Evolutionary conservation across 2,797 vertebrate genomes (phyloP), one percentile per base, ranked within the genome.

Genomic region (Sebastes itinus): DNA sequence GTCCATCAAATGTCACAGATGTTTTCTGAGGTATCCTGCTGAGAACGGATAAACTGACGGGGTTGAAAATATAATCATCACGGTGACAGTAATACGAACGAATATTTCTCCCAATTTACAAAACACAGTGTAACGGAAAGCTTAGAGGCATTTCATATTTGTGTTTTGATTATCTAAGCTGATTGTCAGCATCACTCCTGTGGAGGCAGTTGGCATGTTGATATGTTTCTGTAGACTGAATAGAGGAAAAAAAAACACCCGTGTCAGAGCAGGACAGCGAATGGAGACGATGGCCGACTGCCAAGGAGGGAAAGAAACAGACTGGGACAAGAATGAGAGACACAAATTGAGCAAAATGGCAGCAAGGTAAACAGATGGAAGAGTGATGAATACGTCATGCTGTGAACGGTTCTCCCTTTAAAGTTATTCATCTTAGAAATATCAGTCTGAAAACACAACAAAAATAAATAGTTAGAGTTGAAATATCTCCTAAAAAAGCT

Each of bases 291-390:
- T 66, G 81, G 78, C 78, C 64, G n/a, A 72, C 76, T 75, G 90
- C 90, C 88, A 87, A 32, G 1, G 4, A 67, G 67, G 0, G 66
- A 78, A 63, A 38, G 52, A 60, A 66, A 66, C 55, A 70, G 68
- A 85, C 80, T 33, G 83, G 62, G 35, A 63, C 42, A 72, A 77
- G 46, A 80, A 46, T 22, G 49, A 46, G 59, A 64, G 61, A 69
- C 4, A 33, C 20, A 49, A 68, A 84, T 78, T 2, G 32, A 88
- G 38, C 80, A 78, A 65, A 49, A 65, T 16, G 64, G 70, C 69
- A 62, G 78, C 64, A 32, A 84, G 81, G 80, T 84, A 81, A 85
- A 78, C 78, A 86, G 82, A 90, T 46, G 81, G 80, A 66, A 27
- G 74, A 55, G 55, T 2, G 28, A 63, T 7, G 75, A 64, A 72